Base-by-base conservation (phyloP, 2,797 vertebrate genomes). In the Cottoperca gobio region DNA sequence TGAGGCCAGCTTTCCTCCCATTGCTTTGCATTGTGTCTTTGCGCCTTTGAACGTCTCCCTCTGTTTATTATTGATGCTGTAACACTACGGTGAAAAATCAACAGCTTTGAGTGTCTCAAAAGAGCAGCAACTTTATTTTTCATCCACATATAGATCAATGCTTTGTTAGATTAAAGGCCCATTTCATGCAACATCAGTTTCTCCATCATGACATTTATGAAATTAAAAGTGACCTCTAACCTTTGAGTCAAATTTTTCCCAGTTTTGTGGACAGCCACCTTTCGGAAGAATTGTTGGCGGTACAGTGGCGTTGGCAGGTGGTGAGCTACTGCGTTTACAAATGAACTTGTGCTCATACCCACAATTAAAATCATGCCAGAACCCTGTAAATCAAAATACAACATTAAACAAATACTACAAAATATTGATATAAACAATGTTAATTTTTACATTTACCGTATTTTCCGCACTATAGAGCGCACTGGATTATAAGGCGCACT, bases 291-390 rank as follows among this genome's bases (percentile, higher is more conserved):
- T 43, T 19, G 73, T 85, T 8, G 90, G 87, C 6, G 48, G 26
- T 1, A 69, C 73, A 8, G 87, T 87, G 42, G 73, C 37, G 23
- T 81, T 85, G 48, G 42, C 50, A 14, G 45, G 58, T 35, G 68
- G 24, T 33, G 83, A 48, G 4, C 19, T 5, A 21, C 61, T 84
- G 12, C 90, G 86, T 70, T 90, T 89, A 50, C 90, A 91, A 58
- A 91, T 86, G 13, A 40, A 81, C 0, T 0, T 0, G 1, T 28
- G 0, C 35, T 85, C 66, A 21, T 0, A 0, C 5, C 90, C 90
- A 73, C 90, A 89, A 23, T 55, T 82, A 19, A 12, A 24, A 59
- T 70, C 52, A n/a, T 62, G 59, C 90, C 90, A 91, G 52, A 83
- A 85, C 10, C 88, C 90, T 91, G 63, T 43, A 19, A 77, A 23